Base-by-base conservation (phyloP, 2,888 invertebrate genomes). In the Trisateles emortualis region DNA sequence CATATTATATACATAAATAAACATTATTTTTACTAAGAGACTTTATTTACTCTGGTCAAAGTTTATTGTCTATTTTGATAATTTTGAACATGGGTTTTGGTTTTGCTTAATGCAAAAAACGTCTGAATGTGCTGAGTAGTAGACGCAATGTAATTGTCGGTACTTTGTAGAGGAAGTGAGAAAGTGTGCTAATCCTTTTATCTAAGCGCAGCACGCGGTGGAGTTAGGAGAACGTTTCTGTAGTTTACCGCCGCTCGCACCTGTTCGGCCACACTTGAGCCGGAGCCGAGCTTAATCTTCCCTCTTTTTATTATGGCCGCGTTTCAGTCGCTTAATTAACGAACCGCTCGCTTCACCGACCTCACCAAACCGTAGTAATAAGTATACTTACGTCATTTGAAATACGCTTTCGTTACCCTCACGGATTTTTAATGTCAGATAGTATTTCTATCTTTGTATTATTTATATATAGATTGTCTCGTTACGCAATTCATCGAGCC, bases 171-270 rank as follows among this genome's bases (percentile, higher is more conserved):
- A 79, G 72, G 78, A 68, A 76, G 76, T 75, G 72, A 81, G 83
- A 81, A 83, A 84, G 79, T 79, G 78, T 83, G 81, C 71, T 87
- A 88, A 88, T 87, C 88, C 88, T 79, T 87, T 87, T 89, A 89
- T 89, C 88, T 84, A 76, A 81, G 80, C 77, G 79, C 77, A 84
- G 82, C 88, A 88, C 84, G 77, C 87, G 83, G 81, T 63, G 73
- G 74, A 71, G 74, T 73, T 68, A 72, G 77, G 74, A 69, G 75
- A 76, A 71, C 62, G 73, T 61, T 66, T 64, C 62, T 63, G 67
- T 64, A 74, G 78, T 76, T 81, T 76, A 74, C 76, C 73, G 68
- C 59, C 67, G 67, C 68, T 77, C 79, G 78, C 83, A 86, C 86
- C 86, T 86, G 85, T 72, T 76, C 79, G 68, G 72, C 83, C 78